Base-by-base conservation (phyloP, 2,888 invertebrate species). In the Xestia ashworthii region DNA sequence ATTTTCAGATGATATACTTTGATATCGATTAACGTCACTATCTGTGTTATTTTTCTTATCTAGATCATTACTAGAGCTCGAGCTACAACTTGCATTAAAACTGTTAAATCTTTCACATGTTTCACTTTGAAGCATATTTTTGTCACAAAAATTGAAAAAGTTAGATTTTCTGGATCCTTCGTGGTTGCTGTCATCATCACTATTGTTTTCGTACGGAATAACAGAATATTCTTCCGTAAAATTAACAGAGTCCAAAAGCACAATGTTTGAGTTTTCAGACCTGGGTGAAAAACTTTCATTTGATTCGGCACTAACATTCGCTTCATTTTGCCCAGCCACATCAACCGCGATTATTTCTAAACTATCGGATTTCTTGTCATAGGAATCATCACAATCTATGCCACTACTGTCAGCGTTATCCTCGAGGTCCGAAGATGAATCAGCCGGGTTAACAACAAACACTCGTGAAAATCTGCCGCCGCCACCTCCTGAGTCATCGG, bases 371-470 rank as follows among this genome's bases (percentile, higher is more conserved):
- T 95, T 96, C 88, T 95, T 96, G 86, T 96, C 96, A 87, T 97
- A 97, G 84, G 98, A 97, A 90, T 98, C 98, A 53, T 98, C 98
- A 69, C 97, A 97, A 87, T 97, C 97, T 70, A 96, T 97, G 65
- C 97, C 97, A 76, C 97, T 97, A 83, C 97, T 96, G 82, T 97
- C 97, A 1, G 97, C 97, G 76, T 97, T 97, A 87, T 97, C 96
- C 74, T 97, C 97, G 64, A 97, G 95, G 73, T 97, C 97, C 0
- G 97, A 97, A 5, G 97, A 97, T 12, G 97, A 97, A 71, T 97
- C 97, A 38, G 95, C 95, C 12, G 97, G 97, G 89, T 98, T 98
- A 38, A 98, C 98, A 1, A 98, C 97, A 90, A 98, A 98, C 32
- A 98, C 97, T 75, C 98, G 97, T 55, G 97, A 97, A 90, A 98